Conservation (phyloP, 2,888 invertebrate species). For the Thalpophila matura region DNA sequence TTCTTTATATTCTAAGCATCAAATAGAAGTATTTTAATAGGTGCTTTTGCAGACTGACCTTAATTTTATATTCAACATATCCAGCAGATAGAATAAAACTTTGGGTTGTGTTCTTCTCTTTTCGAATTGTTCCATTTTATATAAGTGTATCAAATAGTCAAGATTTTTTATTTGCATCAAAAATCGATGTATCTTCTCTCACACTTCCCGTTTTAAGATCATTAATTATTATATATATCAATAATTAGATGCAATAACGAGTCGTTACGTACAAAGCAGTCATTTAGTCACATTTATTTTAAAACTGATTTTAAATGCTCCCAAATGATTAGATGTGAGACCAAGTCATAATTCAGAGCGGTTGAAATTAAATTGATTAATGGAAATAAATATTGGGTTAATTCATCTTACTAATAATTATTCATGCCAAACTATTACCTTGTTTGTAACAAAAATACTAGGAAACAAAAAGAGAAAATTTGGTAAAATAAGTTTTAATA, state of each 20-base stretch:
- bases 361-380: slow-evolving; percentile 22
- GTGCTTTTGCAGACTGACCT: too few relatives aligned
- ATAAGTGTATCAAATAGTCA: too few relatives aligned
- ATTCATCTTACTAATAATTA: slow-evolving; percentile 10
- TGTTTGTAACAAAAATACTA: background rate
- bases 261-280: slow-evolving; percentile 16
- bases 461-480: background rate
- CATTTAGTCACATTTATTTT: slow-evolving; percentile 25
- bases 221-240: slow-evolving; percentile 2
- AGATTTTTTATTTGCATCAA: slow-evolving; percentile 1
- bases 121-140: too few relatives aligned
- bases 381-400: slow-evolving; percentile 16
- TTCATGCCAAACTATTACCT: background rate
- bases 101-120: too few relatives aligned
- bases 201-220: background rate
- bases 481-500: too few relatives aligned
- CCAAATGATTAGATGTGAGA: slow-evolving; percentile 14
- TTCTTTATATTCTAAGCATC: too few relatives aligned
- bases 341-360: slow-evolving; percentile 12
- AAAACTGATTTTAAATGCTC: slow-evolving; percentile 35
- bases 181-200: background rate
- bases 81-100: too few relatives aligned
- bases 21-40: too few relatives aligned
- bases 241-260: slow-evolving; percentile 15
- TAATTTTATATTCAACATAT: too few relatives aligned